A percentile compares a stretch with the other conserved stretches of the same genome.
These are phyloP conservation scores for Dromas ardeola DNA, from an alignment of 2,113 vertebrate species.

Conservation along the genomic window DNA sequence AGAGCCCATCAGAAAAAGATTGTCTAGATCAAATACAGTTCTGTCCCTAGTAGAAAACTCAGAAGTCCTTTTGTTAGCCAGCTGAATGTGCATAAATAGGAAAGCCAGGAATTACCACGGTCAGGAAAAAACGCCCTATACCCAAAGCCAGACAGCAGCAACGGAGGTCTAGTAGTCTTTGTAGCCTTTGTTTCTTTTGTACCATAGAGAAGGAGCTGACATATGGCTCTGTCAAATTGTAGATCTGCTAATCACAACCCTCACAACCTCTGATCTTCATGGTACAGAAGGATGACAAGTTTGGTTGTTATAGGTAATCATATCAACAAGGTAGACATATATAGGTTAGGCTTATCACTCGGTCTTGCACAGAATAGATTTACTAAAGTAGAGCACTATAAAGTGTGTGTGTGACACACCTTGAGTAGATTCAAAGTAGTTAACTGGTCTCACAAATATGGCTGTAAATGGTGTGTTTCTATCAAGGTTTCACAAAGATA, in stretches of 20 bases:
- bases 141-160: not conserved
- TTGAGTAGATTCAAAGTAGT: not conserved
- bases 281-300: not conserved
- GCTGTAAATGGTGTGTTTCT: not conserved
- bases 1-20: not conserved
- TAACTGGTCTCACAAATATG: conserved; percentile 11
- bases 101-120: not conserved
- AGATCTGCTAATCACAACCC: conserved; percentile 4
- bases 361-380: not conserved
- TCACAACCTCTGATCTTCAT: not conserved
- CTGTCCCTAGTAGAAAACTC: not conserved
- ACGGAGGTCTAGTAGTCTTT: not conserved
- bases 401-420: not conserved
- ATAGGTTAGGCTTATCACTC: not conserved
- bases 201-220: not conserved
- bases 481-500: conserved; percentile 18
- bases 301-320: not conserved
- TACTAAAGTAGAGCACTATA: not conserved
- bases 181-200: conserved; percentile 26
- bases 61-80: not conserved
- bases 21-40: not conserved
- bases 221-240: conserved; percentile 2
- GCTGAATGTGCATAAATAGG: not conserved
- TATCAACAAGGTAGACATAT: not conserved
- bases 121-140: not conserved